Evolutionary conservation across 2,113 vertebrate genomes (phyloP), one percentile per base, ranked within the genome.

Genomic region (Macroglossus sobrinus): DNA sequence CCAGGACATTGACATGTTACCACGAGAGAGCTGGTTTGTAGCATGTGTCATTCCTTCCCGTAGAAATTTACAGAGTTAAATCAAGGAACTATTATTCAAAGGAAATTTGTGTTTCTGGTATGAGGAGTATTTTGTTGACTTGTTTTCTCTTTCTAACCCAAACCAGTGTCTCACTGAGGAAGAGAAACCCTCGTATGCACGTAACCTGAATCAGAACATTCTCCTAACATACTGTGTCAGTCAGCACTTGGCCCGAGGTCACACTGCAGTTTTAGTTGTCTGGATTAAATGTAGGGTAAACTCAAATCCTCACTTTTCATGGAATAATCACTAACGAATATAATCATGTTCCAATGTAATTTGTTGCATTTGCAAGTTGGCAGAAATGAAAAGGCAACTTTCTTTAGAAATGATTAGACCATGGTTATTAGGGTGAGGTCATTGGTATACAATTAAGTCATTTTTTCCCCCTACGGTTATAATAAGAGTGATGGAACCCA

Each of bases 401-500:
- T 97, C 98, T 98, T 88, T 97, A 98, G 98, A 97, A 95, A 78
- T 96, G 93, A 97, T 98, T 98, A 97, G 96, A 98, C 97, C 98
- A 95, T 97, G 84, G 96, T 97, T 98, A 97, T 98, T 98, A 98
- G 97, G 95, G 96, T 98, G 98, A 98, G 97, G 97, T 98, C 96
- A 76, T 95, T 97, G 98, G 97, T 98, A 98, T 98, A 98, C 95
- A 98, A 97, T 98, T 98, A 98, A 98, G 97, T 98, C 96, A 98
- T 96, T 96, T 97, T 97, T 92, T 97, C 75, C 92, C 97, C 94
- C 97, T 64, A 97, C 84, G 57, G 97, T 98, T 97, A 95, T 97
- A 98, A 98, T 98, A 97, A 93, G 97, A 98, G 97, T 98, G 98
- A 98, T 98, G 94, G 97, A 98, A 98, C 97, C 93, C 97, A 98